phyloP scores from a whole-genome alignment of 2,797 vertebrate species.

The Gymnothorax reevesii region DNA sequence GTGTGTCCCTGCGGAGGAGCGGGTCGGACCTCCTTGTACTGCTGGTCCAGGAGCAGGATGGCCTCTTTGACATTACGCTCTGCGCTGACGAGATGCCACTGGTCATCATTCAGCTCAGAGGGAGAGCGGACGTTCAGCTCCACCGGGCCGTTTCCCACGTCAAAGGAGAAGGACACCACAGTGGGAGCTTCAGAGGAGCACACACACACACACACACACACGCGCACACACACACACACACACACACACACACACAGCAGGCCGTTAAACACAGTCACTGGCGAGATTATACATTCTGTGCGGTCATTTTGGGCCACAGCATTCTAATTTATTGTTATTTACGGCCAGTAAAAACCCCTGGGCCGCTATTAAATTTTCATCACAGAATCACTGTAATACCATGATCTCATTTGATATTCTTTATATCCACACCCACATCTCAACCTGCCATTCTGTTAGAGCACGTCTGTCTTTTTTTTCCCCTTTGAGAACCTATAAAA shows the following conservation, averaged over 20 bases:
- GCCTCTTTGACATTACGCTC: constrained; percentile 92
- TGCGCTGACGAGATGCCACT: constrained; percentile 89
- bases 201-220: background rate
- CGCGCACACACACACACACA: background rate
- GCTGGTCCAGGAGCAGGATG: constrained; percentile 82
- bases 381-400: background rate
- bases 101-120: constrained; percentile 82
- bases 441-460: background rate
- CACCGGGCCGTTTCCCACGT: constrained; percentile 85
- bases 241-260: background rate
- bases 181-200: constrained; percentile 70
- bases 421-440: background rate
- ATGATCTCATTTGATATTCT: background rate
- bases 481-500: background rate
- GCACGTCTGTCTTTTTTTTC: background rate
- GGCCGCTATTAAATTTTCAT: background rate
- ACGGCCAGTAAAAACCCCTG: background rate
- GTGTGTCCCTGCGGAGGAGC: constrained; percentile 84
- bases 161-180: constrained; percentile 85
- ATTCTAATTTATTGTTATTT: background rate
- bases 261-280: background rate
- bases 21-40: constrained; percentile 70
- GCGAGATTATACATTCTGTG: too few species aligned
- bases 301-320: background rate
- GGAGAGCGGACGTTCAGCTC: constrained; percentile 81